Percentiles rank a stretch among this genome's conserved stretches.
Conservation (phyloP, 2,113 vertebrate species). For the Myodes glareolus region DNA sequence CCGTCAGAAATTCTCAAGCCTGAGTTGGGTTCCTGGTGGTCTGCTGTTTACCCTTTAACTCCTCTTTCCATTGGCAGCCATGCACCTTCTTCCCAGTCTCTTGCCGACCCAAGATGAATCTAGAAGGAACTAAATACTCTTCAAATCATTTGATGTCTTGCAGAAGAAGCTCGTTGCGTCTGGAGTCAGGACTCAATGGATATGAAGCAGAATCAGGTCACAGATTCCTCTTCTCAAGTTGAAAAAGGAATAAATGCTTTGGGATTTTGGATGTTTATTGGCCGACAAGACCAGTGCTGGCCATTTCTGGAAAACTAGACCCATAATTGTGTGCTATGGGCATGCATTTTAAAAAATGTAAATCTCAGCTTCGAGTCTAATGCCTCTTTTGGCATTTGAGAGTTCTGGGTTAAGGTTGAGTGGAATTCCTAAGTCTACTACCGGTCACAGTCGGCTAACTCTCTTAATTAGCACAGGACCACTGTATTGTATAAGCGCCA, state of each 20-base stretch:
- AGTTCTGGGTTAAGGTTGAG: constrained; percentile 66
- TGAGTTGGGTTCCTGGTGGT: neutral
- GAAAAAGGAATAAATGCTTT: neutral
- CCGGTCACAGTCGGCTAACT: constrained; percentile 65
- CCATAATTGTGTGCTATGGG: neutral
- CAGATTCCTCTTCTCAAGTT: neutral
- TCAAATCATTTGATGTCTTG: fast-evolving
- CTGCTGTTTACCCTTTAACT: fast-evolving
- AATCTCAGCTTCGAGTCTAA: constrained; percentile 34
- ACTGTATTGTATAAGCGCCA: neutral
- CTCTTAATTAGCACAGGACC: constrained; percentile 54
- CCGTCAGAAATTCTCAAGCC: neutral
- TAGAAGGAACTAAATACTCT: neutral
- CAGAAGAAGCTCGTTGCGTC: neutral
- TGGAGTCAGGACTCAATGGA: neutral
- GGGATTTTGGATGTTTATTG: neutral
- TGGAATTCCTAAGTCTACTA: constrained; percentile 60
- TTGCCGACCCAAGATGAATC: neutral
- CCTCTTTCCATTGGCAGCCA: fast-evolving
- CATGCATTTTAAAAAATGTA: constrained; percentile 23
- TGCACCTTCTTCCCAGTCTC: neutral
- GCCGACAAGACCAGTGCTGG: fast-evolving
- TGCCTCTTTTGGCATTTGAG: constrained; percentile 35
- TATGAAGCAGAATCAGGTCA: neutral
- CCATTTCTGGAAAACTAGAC: neutral